These are phyloP conservation scores for Haemorhous mexicanus DNA, from an alignment of 2,113 vertebrate species.

Conservation along the genomic window DNA sequence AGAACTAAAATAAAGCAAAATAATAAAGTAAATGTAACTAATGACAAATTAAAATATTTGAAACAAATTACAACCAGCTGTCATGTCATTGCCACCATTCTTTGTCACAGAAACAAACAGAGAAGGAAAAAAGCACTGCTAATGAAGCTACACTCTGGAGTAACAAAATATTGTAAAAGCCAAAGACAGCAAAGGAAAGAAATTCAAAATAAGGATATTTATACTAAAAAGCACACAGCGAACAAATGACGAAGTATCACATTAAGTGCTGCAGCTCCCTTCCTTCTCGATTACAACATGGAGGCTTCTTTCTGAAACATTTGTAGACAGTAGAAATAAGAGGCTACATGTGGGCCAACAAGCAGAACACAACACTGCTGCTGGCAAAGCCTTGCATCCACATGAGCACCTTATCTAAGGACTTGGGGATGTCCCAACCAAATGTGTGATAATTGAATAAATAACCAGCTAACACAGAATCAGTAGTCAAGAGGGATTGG, in stretches of 20 bases:
- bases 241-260: neutral
- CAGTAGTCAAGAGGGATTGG: neutral
- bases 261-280: neutral
- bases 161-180: conserved; percentile 30
- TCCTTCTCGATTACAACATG: neutral
- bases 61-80: conserved; percentile 17
- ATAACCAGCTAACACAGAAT: neutral
- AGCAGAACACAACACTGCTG: neutral
- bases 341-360: neutral
- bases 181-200: conserved; percentile 52
- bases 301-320: neutral
- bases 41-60: conserved; percentile 43
- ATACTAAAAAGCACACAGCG: conserved; percentile 39
- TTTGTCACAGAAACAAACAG: conserved; percentile 9
- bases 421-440: neutral
- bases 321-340: neutral
- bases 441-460: neutral
- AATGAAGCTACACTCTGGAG: conserved; percentile 32
- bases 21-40: conserved; percentile 64
- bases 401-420: neutral
- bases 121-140: conserved; percentile 17
- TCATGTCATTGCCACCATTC: neutral
- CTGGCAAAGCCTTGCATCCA: neutral
- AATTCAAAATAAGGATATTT: conserved; percentile 52
- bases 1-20: conserved; percentile 78